Conservation (phyloP, 2,113 vertebrate species). For the Dicerorhinus sumatrensis region DNA sequence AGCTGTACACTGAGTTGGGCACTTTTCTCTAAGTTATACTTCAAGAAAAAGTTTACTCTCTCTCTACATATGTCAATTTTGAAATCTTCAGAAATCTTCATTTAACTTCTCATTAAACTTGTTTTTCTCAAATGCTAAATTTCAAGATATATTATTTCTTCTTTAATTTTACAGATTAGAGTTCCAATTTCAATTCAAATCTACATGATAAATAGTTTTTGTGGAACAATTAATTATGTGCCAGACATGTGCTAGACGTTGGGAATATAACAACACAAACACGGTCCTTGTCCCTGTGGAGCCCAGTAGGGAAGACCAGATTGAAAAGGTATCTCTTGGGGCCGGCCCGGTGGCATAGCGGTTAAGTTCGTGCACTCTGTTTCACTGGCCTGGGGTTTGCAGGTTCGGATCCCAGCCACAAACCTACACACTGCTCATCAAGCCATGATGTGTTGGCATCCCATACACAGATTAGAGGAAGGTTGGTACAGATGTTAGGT, state of each 20-base stretch:
- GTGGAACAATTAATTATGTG: not conserved
- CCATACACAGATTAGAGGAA: too few species aligned
- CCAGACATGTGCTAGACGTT: not conserved
- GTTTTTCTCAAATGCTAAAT: not conserved
- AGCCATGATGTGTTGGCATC: too few species aligned
- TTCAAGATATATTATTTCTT: not conserved
- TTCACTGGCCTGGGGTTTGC: too few species aligned
- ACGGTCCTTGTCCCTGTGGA: not conserved
- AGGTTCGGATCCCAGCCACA: too few species aligned
- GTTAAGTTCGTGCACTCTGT: too few species aligned
- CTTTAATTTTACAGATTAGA: not conserved
- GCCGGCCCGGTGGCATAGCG: too few species aligned
- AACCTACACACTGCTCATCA: too few species aligned
- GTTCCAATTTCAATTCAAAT: not conserved
- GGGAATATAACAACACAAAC: not conserved
- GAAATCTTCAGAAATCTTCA: constrained; percentile 7
- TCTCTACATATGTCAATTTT: not conserved
- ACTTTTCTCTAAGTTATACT: not conserved
- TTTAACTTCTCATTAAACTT: not conserved
- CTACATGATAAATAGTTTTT: not conserved
- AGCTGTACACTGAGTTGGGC: not conserved
- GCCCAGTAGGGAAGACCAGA: not conserved
- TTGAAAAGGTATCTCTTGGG: not conserved
- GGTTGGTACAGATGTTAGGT: too few species aligned
- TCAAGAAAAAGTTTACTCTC: not conserved